phyloP scores from a whole-genome alignment of 1,140 invertebrate species.

The Brachionus sp. region DNA sequence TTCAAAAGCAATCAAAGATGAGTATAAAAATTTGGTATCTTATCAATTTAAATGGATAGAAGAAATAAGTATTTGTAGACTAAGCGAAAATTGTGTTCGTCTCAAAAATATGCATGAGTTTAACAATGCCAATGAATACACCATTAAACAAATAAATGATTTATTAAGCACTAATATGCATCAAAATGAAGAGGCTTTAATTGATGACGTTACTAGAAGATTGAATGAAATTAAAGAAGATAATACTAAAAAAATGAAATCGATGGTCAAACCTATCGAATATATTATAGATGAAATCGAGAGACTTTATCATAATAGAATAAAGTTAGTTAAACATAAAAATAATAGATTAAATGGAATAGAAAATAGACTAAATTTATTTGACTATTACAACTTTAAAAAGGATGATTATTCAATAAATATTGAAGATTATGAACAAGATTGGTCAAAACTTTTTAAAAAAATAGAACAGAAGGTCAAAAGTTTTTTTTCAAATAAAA shows the following conservation, averaged over 20 bases:
- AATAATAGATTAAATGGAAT: background rate
- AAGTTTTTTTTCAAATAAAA: background rate
- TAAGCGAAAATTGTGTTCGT: background rate
- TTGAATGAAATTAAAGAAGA: background rate
- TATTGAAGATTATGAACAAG: background rate
- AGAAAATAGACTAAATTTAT: background rate
- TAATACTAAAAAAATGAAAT: background rate
- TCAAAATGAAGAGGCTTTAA: background rate
- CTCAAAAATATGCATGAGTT: background rate
- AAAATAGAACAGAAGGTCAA: background rate
- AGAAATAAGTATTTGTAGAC: background rate
- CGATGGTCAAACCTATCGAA: background rate
- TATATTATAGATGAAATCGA: background rate
- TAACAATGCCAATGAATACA: background rate
- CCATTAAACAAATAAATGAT: background rate
- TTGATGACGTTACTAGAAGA: background rate
- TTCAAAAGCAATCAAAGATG: background rate
- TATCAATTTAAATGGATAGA: background rate
- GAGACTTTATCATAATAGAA: background rate
- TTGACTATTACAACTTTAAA: background rate
- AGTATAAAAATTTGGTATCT: background rate
- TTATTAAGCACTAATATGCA: background rate
- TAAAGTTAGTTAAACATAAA: background rate
- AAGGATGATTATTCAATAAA: background rate
- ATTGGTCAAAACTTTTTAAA: background rate